phyloP scores from a whole-genome alignment of 2,888 invertebrate genomes.

The Lysandra bellargus region DNA sequence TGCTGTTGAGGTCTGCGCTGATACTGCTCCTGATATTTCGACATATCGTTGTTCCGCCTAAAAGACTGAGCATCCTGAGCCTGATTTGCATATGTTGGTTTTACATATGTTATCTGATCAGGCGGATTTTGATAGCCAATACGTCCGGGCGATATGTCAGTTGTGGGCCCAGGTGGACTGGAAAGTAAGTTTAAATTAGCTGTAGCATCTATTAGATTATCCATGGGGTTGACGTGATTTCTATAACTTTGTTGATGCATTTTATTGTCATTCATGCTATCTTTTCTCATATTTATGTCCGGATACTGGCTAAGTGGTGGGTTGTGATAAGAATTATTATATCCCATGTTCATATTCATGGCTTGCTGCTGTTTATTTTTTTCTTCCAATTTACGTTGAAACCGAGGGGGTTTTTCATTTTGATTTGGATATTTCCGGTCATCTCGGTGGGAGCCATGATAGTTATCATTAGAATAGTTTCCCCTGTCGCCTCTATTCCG shows the following conservation, averaged over 20 bases:
- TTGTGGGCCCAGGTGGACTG: conserved; percentile 50
- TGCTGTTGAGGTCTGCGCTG: conserved; percentile 46
- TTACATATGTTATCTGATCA: conserved; percentile 51
- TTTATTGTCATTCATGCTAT: conserved; percentile 57
- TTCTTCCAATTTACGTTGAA: conserved; percentile 79
- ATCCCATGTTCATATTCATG: conserved; percentile 53
- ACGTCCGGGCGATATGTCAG: conserved; percentile 52
- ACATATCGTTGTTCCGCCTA: conserved; percentile 50
- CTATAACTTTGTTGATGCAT: conserved; percentile 53
- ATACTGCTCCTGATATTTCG: conserved; percentile 63
- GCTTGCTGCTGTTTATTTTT: conserved; percentile 57
- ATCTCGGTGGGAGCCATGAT: conserved; percentile 59
- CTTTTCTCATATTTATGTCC: conserved; percentile 58
- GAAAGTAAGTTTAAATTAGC: conserved; percentile 59
- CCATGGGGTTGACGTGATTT: conserved; percentile 56
- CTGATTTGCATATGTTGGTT: conserved; percentile 55
- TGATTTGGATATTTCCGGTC: conserved; percentile 69
- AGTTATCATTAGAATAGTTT: conserved; percentile 64
- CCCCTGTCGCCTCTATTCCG: conserved; percentile 61
- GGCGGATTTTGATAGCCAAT: conserved; percentile 52
- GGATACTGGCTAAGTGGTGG: conserved; percentile 55
- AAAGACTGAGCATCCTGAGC: conserved; percentile 59
- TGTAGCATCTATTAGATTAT: conserved; percentile 63
- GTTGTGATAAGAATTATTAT: conserved; percentile 59
- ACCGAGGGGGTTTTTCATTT: conserved; percentile 81